Conservation (phyloP, 1,140 invertebrate species). For the Drosophila obscura region DNA sequence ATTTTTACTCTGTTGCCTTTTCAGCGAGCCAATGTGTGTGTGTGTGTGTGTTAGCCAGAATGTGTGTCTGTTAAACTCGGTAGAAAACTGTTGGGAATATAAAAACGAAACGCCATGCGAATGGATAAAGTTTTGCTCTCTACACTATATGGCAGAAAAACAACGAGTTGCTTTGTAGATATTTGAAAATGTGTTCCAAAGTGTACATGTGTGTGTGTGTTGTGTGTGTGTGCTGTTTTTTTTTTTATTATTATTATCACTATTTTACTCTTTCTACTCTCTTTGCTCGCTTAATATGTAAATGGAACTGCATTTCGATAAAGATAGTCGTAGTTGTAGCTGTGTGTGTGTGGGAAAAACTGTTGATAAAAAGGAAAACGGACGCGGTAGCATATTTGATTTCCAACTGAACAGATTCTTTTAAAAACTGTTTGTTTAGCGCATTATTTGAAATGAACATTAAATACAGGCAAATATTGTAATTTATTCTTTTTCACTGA, state of each 20-base stretch:
- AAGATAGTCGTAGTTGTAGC: conserved; percentile 6
- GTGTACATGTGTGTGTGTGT: too few relatives aligned
- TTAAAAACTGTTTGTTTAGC: not conserved
- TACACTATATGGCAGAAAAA: conserved; percentile 39
- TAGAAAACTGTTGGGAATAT: conserved; percentile 57
- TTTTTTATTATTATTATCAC: not conserved
- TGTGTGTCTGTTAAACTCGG: conserved; percentile 16
- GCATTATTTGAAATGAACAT: conserved; percentile 6
- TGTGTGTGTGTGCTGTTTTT: not conserved
- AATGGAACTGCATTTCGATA: conserved; percentile 46
- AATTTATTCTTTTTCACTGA: too few relatives aligned
- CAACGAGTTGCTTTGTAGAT: conserved; percentile 57
- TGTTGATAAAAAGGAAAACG: conserved; percentile 41
- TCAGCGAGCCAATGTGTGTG: conserved; percentile 7
- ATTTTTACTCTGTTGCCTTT: conserved; percentile 34
- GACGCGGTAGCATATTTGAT: conserved; percentile 24
- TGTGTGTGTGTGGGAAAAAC: conserved; percentile 15
- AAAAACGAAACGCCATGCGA: conserved; percentile 51
- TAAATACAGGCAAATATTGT: not conserved
- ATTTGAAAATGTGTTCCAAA: conserved; percentile 42
- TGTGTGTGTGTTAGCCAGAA: conserved; percentile 7
- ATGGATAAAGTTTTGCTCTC: conserved; percentile 55
- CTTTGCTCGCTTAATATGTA: conserved; percentile 43
- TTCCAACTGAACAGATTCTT: conserved; percentile 30
- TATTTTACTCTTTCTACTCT: conserved; percentile 5